Evolutionary conservation across 2,888 invertebrate genomes (phyloP).

Genomic region (Candidula unifasciata): DNA sequence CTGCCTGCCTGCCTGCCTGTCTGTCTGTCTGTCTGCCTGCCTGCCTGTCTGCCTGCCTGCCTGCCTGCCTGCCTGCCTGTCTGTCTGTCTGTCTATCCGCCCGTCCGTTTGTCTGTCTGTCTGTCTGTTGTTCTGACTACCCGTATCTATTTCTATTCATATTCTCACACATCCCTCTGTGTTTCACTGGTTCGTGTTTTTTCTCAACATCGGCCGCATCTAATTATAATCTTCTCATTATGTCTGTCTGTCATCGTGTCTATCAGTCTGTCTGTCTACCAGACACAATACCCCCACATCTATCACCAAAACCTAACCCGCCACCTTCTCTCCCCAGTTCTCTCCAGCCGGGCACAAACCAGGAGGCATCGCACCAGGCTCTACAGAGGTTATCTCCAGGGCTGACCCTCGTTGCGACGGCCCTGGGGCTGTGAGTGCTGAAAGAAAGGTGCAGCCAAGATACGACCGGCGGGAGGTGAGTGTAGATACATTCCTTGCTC

Average conservation of each 20-base stretch:
- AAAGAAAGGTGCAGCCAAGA: no score
- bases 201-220: background rate
- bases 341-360: no score
- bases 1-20: background rate
- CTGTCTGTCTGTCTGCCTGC: background rate
- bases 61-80: background rate
- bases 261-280: background rate
- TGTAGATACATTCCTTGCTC: no score
- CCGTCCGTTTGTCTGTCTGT: background rate
- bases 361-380: no score
- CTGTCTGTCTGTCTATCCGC: background rate
- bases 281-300: no score
- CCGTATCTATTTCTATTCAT: background rate
- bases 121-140: background rate
- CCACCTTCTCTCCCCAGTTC: no score
- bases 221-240: background rate
- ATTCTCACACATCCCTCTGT: background rate
- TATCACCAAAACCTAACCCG: no score
- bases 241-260: background rate
- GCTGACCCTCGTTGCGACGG: no score
- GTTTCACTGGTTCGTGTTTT: background rate
- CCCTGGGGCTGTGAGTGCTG: no score
- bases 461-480: no score
- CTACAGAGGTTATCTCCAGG: no score
- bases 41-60: background rate